These are phyloP conservation scores for Hestina assimilis DNA, from an alignment of 1,140 invertebrate genomes.

Conservation along the genomic window DNA sequence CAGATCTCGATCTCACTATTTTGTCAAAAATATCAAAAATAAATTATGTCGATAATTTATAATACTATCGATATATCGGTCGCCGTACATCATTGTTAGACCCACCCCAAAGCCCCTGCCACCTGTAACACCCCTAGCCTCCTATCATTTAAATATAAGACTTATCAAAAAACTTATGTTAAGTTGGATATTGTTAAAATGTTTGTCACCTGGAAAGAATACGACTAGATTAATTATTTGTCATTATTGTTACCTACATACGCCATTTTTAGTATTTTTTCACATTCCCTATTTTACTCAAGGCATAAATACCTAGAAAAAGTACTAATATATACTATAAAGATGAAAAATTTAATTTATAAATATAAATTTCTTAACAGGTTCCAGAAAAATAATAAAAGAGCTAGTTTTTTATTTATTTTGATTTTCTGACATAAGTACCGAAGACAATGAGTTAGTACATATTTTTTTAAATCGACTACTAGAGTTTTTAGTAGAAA, in stretches of 20 bases:
- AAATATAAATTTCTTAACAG: no score
- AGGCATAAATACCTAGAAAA: neutral
- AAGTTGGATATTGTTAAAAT: constrained; percentile 64
- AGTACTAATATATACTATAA: neutral
- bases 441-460: no score
- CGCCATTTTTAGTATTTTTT: neutral
- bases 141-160: constrained; percentile 73
- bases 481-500: no score
- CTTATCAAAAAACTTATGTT: constrained; percentile 78
- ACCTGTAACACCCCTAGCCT: constrained; percentile 66
- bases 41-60: neutral
- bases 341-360: no score
- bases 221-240: neutral
- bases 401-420: no score
- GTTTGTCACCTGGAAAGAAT: constrained; percentile 44
- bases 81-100: constrained; percentile 41
- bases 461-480: no score
- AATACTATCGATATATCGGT: constrained; percentile 11
- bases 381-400: no score
- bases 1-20: no score
- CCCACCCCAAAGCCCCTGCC: constrained; percentile 54
- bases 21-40: no score
- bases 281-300: neutral
- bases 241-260: neutral
- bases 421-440: no score